Evolutionary conservation across 1,140 invertebrate species (phyloP), one percentile per base, ranked within the genome.

Genomic region (Alviniconcha marisindica): DNA sequence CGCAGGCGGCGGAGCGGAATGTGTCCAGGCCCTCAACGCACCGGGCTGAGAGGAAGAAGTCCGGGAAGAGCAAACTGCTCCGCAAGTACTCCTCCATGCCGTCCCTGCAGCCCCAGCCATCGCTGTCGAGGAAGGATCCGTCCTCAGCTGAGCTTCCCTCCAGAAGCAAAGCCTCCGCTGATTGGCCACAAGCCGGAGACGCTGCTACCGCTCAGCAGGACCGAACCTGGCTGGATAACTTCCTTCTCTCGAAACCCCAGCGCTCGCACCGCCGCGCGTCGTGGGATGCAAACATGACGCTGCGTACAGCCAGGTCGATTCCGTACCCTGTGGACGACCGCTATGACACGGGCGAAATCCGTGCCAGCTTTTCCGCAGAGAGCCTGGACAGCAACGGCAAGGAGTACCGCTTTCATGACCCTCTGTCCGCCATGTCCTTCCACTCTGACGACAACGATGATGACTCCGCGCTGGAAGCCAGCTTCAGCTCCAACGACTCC

Each of bases 41-140:
- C n/a, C 48, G 77, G 28, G 54, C 77, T 48, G 28, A 83, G 63
- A 81, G 83, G 40, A 73, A 81, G 48, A 82, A 80, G 24, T 4
- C 7, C 1, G 1, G 80, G 48, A 60, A 51, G 63, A 40, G 21
- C n/a, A 40, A 80, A 38, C 24, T 74, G 60, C 71, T 56, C 77
- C 60, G 54, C 51, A 79, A 77, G 81, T 76, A 80, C 78, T 54
- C 40, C 15, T 74, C 71, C 38, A 74, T 74, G 71, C 71, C 71
- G 2, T 74, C 71, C 21, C n/a, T 74, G 40, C 71, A 74, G 18
- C 18, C 12, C 21, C 18, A 3, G 15, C 21, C 71, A 2, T 42
- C 71, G 2, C 14, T 28, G 28, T 42, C 42, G 10, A 74, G n/a
- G 36, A 28, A 14, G 12, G 63, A 69, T 14, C n/a, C n/a, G n/a